Evolutionary conservation across 2,113 vertebrate species (phyloP).

Genomic region (Festucalex cinctus): DNA sequence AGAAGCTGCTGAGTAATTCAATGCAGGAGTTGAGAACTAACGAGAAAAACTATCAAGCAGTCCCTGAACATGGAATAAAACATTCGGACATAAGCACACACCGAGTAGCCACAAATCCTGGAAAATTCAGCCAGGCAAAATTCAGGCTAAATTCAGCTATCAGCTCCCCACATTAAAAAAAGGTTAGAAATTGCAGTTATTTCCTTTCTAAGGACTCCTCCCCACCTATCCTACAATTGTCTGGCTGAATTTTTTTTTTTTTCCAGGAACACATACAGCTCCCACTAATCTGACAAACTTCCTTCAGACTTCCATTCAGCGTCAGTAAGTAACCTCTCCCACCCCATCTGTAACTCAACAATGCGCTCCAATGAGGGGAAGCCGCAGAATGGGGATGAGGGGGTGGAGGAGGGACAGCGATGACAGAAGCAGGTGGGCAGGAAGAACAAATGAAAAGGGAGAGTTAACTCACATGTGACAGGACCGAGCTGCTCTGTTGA

Average conservation of each 20-base stretch:
- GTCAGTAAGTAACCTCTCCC: slow-evolving; percentile 40
- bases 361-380: slow-evolving; percentile 35
- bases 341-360: slow-evolving; percentile 30
- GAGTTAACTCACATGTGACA: slow-evolving; percentile 80
- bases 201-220: slow-evolving; percentile 1
- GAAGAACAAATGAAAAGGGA: slow-evolving; percentile 55
- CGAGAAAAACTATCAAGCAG: neutral
- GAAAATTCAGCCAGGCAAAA: slow-evolving; percentile 61
- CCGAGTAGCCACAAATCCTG: slow-evolving; percentile 23
- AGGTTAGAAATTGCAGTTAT: neutral
- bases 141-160: slow-evolving; percentile 32
- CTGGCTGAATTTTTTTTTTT: slow-evolving; percentile 62
- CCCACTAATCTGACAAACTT: slow-evolving; percentile 45
- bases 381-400: slow-evolving; percentile 4
- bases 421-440: slow-evolving; percentile 51
- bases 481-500: slow-evolving; percentile 75
- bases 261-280: slow-evolving; percentile 45
- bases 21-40: neutral
- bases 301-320: slow-evolving; percentile 36
- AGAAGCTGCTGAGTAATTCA: slow-evolving; percentile 2
- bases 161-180: neutral
- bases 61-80: neutral
- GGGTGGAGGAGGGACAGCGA: slow-evolving; percentile 11
- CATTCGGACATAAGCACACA: slow-evolving; percentile 12
- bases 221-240: slow-evolving; percentile 49